These are phyloP conservation scores for Sarcoramphus papa DNA, from an alignment of 2,797 vertebrate species.

Conservation along the genomic window DNA sequence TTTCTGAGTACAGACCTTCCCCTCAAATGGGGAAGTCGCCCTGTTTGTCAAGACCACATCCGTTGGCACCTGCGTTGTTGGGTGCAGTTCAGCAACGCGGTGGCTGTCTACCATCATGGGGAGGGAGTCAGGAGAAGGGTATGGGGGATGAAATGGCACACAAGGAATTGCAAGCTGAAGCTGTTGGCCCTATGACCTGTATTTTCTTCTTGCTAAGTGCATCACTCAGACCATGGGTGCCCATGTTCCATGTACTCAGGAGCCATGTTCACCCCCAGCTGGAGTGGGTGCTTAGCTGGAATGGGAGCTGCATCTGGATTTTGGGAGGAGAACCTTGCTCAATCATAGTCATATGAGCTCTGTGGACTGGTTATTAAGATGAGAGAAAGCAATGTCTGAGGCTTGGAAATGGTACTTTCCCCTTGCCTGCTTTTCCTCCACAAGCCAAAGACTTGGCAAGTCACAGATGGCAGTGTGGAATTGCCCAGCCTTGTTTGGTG, in stretches of 20 bases:
- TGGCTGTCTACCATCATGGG: not conserved
- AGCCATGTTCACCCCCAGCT: not conserved
- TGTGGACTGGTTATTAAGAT: not conserved
- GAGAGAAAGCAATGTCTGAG: not conserved
- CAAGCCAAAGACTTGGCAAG: not conserved
- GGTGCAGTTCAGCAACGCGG: not conserved
- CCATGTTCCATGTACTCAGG: fast-evolving
- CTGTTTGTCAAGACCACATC: not conserved
- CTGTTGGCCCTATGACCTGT: not conserved
- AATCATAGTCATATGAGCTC: not conserved
- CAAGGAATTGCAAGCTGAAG: not conserved
- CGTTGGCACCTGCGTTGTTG: not conserved
- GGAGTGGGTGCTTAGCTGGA: not conserved
- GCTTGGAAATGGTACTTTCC: not conserved
- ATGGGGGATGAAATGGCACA: not conserved
- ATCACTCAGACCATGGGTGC: not conserved
- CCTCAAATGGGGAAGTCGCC: fast-evolving
- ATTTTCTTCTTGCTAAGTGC: not conserved
- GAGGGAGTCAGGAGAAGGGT: not conserved
- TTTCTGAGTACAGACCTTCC: not conserved
- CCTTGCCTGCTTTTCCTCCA: not conserved
- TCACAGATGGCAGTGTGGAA: not conserved
- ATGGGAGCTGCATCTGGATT: not conserved
- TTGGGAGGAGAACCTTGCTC: not conserved
- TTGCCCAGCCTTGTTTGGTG: not conserved